Conservation (phyloP, 2,797 vertebrate genomes). For the Oryzias dopingdopingensis region DNA sequence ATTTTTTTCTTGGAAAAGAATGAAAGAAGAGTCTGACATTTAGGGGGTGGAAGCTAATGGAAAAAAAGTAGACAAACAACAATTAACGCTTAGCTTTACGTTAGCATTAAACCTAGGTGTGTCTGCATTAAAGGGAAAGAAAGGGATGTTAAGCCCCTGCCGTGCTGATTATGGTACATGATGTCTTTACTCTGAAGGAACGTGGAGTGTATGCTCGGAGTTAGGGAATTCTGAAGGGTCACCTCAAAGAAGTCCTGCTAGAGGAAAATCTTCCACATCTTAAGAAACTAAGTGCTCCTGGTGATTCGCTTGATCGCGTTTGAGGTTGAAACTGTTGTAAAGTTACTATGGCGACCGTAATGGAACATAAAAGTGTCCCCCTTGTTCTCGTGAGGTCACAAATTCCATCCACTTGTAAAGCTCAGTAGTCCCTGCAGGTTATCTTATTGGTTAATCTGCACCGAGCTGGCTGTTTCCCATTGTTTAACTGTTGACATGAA, state of each 20-base stretch:
- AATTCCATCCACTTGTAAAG: constrained; percentile 4
- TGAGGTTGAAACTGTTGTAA: too few species aligned
- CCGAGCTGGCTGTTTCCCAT: neutral
- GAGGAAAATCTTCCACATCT: constrained; percentile 12
- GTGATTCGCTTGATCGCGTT: too few species aligned
- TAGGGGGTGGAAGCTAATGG: too few species aligned
- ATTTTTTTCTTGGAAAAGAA: too few species aligned
- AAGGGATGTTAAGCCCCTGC: constrained; percentile 28
- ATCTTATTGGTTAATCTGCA: constrained; percentile 7
- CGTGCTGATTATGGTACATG: constrained; percentile 55
- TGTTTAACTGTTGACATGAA: neutral
- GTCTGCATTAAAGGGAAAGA: constrained; percentile 20
- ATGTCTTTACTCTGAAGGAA: constrained; percentile 43
- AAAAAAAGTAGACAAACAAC: neutral
- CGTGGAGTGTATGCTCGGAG: neutral
- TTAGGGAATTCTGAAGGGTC: neutral
- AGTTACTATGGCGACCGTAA: constrained; percentile 2
- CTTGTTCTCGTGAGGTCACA: constrained; percentile 1
- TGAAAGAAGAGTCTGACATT: too few species aligned
- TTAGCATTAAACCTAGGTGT: constrained; percentile 34
- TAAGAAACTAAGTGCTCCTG: neutral
- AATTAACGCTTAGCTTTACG: constrained; percentile 23
- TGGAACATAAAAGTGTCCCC: neutral
- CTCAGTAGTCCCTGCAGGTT: constrained; percentile 19
- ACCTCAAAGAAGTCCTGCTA: constrained; percentile 12